Evolutionary conservation across 1,140 invertebrate species (phyloP).

Genomic region (Vanessa tameamea): DNA sequence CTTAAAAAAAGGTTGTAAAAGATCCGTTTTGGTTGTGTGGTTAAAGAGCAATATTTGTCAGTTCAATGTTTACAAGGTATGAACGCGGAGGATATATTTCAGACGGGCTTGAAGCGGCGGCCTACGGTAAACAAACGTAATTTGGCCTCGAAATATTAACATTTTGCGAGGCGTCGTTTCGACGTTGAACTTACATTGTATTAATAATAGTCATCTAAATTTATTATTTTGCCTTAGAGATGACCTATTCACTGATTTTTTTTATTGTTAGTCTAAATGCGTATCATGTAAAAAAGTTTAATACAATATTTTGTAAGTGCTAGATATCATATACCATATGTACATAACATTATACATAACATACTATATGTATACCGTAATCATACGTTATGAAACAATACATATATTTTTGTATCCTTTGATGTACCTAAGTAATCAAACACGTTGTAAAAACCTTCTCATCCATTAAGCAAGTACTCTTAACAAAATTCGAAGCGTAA

Average conservation of each 20-base stretch:
- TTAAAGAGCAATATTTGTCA: constrained; percentile 40
- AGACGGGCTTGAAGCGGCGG: constrained; percentile 29
- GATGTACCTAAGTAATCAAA: background rate
- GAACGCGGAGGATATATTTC: constrained; percentile 41
- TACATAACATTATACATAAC: too few species aligned
- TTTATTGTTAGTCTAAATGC: too few species aligned
- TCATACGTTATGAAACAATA: too few species aligned
- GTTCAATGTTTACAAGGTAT: constrained; percentile 42
- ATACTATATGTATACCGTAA: too few species aligned
- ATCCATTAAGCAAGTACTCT: constrained; percentile 11
- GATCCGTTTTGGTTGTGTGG: background rate
- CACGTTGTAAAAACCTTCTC: background rate
- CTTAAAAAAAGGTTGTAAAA: background rate
- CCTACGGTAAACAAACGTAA: constrained; percentile 36
- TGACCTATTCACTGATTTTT: background rate
- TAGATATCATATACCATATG: too few species aligned
- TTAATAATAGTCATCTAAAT: background rate
- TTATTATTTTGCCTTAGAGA: background rate
- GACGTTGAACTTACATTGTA: background rate
- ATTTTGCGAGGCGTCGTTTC: constrained; percentile 19
- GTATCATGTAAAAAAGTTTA: too few species aligned
- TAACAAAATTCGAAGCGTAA: constrained; percentile 21
- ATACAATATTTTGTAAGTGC: too few species aligned
- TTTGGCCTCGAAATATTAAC: constrained; percentile 33
- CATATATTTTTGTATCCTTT: too few species aligned